Conservation (phyloP, 2,113 vertebrate species). For the Protomyctophum bolini region DNA sequence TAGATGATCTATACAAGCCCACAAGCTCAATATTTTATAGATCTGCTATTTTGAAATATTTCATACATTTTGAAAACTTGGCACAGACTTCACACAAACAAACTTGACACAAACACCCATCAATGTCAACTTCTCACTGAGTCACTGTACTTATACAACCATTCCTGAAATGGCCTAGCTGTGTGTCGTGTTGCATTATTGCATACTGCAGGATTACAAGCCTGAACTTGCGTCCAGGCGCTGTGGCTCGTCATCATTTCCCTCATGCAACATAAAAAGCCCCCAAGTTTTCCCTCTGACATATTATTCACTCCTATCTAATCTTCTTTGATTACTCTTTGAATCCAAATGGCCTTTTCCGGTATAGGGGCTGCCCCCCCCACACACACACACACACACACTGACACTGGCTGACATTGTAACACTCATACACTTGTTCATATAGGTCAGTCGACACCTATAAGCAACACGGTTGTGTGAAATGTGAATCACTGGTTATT, state of each 20-base stretch:
- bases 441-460: too few species aligned
- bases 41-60: too few species aligned
- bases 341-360: background rate
- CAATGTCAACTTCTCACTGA: slow-evolving; percentile 25
- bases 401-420: too few species aligned
- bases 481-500: too few species aligned
- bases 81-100: too few species aligned
- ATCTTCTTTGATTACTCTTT: background rate
- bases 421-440: too few species aligned
- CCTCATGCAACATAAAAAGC: background rate
- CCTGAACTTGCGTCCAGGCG: background rate
- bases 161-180: slow-evolving; percentile 37
- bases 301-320: background rate
- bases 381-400: background rate
- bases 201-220: background rate
- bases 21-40: too few species aligned
- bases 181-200: slow-evolving; percentile 21
- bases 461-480: too few species aligned
- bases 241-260: too few species aligned
- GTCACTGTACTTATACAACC: background rate
- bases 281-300: background rate
- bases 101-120: slow-evolving; percentile 35
- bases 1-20: too few species aligned
- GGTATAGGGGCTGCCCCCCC: too few species aligned
- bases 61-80: too few species aligned